These are phyloP conservation scores for Trachythela sp. DNA, from an alignment of 64 coral and sea anemone genomes.

Conservation along the genomic window DNA sequence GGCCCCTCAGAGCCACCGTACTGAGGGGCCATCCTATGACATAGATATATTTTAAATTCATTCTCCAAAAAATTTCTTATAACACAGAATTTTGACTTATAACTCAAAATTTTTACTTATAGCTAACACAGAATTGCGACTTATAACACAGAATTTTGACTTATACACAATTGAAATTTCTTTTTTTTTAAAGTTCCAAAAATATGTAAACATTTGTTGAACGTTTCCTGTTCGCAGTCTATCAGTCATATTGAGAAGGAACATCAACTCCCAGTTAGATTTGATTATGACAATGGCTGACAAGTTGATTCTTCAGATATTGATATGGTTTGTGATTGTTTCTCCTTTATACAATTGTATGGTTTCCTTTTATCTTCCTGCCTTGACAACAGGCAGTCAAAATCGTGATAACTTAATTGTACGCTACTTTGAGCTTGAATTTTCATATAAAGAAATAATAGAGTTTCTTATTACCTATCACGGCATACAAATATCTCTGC, in stretches of 20 bases:
- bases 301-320: not conserved
- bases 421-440: no score
- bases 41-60: no score
- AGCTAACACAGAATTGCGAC: not conserved
- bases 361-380: not conserved
- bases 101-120: not conserved
- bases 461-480: no score
- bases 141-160: not conserved
- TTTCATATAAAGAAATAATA: no score
- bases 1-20: no score
- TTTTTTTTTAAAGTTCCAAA: not conserved
- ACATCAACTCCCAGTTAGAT: no score
- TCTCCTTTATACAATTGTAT: not conserved
- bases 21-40: no score
- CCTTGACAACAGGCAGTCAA: not conserved
- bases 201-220: not conserved
- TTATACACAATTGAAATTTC: not conserved
- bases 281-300: not conserved
- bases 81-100: no score
- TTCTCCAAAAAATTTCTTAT: no score
- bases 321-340: not conserved
- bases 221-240: no score
- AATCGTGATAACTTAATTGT: no score
- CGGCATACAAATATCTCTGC: conserved; percentile 45
- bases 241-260: no score